A percentile compares a stretch with the other conserved stretches of the same genome.
These are phyloP conservation scores for Pseudoips prasinana DNA, from an alignment of 2,888 invertebrate species.

Conservation along the genomic window DNA sequence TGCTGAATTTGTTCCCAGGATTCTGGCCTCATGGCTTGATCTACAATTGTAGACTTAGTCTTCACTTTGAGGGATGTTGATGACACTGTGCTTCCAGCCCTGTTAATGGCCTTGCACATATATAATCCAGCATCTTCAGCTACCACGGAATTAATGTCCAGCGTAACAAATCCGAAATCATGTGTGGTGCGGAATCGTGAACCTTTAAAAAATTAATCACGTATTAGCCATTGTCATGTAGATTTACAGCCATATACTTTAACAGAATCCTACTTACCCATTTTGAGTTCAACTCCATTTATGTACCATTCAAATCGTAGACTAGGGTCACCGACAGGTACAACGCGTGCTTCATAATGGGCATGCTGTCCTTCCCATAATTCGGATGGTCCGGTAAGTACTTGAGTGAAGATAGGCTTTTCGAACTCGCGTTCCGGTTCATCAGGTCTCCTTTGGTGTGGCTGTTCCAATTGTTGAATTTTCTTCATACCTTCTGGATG, in stretches of 20 bases:
- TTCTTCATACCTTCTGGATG: slow-evolving; percentile 96
- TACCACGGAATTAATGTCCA: slow-evolving; percentile 94
- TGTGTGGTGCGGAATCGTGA: slow-evolving; percentile 95
- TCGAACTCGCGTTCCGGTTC: slow-evolving; percentile 92
- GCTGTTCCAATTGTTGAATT: slow-evolving; percentile 93
- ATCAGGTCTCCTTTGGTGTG: slow-evolving; percentile 85
- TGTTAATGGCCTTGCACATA: slow-evolving; percentile 96
- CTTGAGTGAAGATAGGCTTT: slow-evolving; percentile 95
- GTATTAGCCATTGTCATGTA: too few species aligned
- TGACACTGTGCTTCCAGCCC: slow-evolving; percentile 96
- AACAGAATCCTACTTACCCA: slow-evolving; percentile 84
- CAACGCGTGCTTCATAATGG: slow-evolving; percentile 94
- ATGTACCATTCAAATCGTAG: slow-evolving; percentile 97
- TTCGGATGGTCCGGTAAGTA: slow-evolving; percentile 93
- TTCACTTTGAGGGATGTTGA: slow-evolving; percentile 95
- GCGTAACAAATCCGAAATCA: slow-evolving; percentile 96
- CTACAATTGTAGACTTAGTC: slow-evolving; percentile 89
- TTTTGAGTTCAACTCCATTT: slow-evolving; percentile 95
- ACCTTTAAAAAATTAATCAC: slow-evolving; percentile 76
- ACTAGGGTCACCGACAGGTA: slow-evolving; percentile 96
- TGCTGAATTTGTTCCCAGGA: slow-evolving; percentile 95
- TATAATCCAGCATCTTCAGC: slow-evolving; percentile 95
- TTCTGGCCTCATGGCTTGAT: slow-evolving; percentile 93
- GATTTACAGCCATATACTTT: too few species aligned
- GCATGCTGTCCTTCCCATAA: slow-evolving; percentile 96